Base-by-base conservation (phyloP, 2,113 vertebrate species). In the Eptesicus fuscus region DNA sequence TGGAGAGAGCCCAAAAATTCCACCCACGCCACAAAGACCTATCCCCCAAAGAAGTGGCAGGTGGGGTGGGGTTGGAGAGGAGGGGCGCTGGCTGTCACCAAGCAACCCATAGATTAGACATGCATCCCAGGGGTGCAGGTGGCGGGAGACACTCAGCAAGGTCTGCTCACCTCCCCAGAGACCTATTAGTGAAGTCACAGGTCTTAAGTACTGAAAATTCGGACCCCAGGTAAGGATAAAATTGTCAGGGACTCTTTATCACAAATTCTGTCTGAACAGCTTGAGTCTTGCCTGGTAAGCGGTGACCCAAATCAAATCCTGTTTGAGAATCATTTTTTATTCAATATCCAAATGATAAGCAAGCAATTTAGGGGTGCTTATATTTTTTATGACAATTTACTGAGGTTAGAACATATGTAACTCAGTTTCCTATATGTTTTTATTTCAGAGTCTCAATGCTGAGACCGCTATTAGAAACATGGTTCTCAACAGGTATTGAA, bases 31-130 rank as follows among this genome's bases (percentile, higher is more conserved):
- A 59, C 0, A 1, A 22, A 47, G 42, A 32, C 73, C 20, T 25
- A 25, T 7, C 16, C 30, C 53, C 37, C n/a, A 56, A 37, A 8
- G 30, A 32, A 84, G 18, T 32, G 61, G 23, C n/a, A 42, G n/a
- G 25, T 28, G 16, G 14, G 9, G 4, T 3, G 61, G 28, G 25
- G 12, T 9, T 20, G 10, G 37, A 51, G 20, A 74, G 40, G 78
- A 16, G 16, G 1, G 1, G 11, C 0, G 2, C 0, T 2, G 5
- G 9, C 14, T 77, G 42, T n/a, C 14, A 37, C 30, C 37, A 40
- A 30, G 70, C 17, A 67, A 35, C 4, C n/a, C 25, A 28, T 61
- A 28, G 59, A 61, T 8, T 61, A 30, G 40, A 42, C 0, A 5
- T 18, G 28, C 1, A 4, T 42, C 49, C 7, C 1, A 1, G 14